Percentiles rank a stretch among this genome's conserved stretches.
Evolutionary conservation across 2,888 invertebrate genomes (phyloP).

Genomic region (Heliconius hortense): DNA sequence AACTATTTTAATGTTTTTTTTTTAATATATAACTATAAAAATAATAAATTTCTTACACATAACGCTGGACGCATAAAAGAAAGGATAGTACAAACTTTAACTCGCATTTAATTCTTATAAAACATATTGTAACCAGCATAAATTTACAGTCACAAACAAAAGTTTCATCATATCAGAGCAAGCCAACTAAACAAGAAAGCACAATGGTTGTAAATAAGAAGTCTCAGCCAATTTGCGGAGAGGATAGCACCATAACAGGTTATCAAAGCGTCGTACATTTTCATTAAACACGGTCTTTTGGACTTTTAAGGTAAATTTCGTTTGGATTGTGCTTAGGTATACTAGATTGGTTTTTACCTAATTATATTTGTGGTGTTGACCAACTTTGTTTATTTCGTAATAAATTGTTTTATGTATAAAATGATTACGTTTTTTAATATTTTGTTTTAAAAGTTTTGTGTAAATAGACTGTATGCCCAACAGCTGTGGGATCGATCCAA

Average conservation of each 20-base stretch:
- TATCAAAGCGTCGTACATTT: conserved; percentile 78
- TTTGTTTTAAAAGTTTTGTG: too few relatives aligned
- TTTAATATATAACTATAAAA: too few relatives aligned
- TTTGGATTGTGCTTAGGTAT: conserved; percentile 44
- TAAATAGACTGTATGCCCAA: too few relatives aligned
- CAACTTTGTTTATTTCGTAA: background rate
- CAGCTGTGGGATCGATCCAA: background rate
- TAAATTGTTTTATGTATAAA: too few relatives aligned
- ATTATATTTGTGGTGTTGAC: conserved; percentile 27
- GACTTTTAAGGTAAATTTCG: conserved; percentile 54
- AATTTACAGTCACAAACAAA: conserved; percentile 22
- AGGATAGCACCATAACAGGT: conserved; percentile 68
- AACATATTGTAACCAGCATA: conserved; percentile 4
- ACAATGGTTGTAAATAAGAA: conserved; percentile 63
- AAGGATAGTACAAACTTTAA: background rate
- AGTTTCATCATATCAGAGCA: conserved; percentile 30
- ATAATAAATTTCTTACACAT: too few relatives aligned
- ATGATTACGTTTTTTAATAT: too few relatives aligned
- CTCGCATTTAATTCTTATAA: background rate
- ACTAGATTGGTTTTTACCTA: conserved; percentile 41
- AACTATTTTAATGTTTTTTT: too few relatives aligned
- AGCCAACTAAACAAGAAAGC: conserved; percentile 44
- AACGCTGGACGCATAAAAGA: too few relatives aligned
- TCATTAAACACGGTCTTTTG: conserved; percentile 60
- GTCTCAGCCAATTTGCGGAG: conserved; percentile 64